Conservation (phyloP, 2,888 invertebrate species). For the Matsumyia berberina region DNA sequence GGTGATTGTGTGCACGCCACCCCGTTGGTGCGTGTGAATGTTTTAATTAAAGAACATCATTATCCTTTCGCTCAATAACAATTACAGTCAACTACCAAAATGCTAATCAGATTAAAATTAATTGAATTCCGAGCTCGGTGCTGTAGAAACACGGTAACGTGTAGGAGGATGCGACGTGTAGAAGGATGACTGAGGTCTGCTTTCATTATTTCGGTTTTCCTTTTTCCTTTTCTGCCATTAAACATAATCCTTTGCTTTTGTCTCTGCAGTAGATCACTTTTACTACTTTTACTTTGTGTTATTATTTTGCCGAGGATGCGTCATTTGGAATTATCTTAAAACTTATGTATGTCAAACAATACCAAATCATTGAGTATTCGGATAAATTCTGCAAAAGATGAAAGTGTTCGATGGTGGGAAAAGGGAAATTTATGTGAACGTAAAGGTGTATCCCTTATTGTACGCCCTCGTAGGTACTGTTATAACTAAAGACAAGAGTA, state of each 20-base stretch:
- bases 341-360: conserved; percentile 24
- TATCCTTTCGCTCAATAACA: conserved; percentile 72
- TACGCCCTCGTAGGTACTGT: conserved; percentile 9
- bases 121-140: conserved; percentile 65
- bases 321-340: conserved; percentile 43
- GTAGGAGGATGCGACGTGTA: neutral
- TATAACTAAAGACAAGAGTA: too few species aligned
- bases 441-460: neutral
- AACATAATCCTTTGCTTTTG: conserved; percentile 48
- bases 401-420: neutral
- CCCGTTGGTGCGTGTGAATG: conserved; percentile 67
- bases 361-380: conserved; percentile 23
- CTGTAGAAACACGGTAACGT: neutral
- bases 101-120: conserved; percentile 73
- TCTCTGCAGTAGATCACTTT: conserved; percentile 52
- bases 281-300: conserved; percentile 59
- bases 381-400: conserved; percentile 6
- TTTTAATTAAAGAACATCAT: conserved; percentile 71
- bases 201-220: conserved; percentile 38
- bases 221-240: conserved; percentile 41
- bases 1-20: conserved; percentile 34
- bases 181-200: conserved; percentile 15
- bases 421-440: neutral
- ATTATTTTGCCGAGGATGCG: conserved; percentile 48
- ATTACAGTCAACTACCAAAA: conserved; percentile 72